A percentile compares a stretch with the other conserved stretches of the same genome.
Conservation (phyloP, 2,113 vertebrate species). For the Sapajus apella region DNA sequence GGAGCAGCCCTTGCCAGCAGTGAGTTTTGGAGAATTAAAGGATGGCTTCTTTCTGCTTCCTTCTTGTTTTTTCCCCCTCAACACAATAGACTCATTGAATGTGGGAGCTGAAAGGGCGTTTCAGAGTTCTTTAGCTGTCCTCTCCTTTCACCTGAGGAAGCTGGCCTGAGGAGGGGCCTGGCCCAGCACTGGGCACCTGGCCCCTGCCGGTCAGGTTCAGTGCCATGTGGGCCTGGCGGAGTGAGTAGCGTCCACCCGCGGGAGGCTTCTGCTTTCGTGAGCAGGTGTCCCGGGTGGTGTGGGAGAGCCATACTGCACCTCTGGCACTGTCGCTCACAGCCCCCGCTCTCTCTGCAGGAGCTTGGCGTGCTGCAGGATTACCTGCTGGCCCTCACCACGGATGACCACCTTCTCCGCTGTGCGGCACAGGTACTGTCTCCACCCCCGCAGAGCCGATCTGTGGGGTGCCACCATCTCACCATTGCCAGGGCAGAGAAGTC, state of each 20-base stretch:
- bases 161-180: not conserved
- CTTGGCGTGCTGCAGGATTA: conserved; percentile 95
- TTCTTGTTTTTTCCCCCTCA: not conserved
- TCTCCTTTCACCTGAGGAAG: not conserved
- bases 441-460: not conserved
- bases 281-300: not conserved
- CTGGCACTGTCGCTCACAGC: not conserved
- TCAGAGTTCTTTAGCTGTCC: not conserved
- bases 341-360: conserved; percentile 85
- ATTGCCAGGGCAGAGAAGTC: not conserved
- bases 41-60: not conserved
- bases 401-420: conserved; percentile 93
- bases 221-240: fast-evolving
- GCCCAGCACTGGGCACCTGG: not conserved
- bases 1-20: conserved; percentile 5
- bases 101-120: conserved; percentile 45
- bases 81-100: conserved; percentile 56
- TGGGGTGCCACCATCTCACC: fast-evolving
- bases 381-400: conserved; percentile 95
- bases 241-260: fast-evolving
- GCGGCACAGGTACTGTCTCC: conserved; percentile 89
- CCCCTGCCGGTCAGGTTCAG: not conserved
- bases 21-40: conserved; percentile 55
- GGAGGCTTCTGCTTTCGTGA: not conserved
- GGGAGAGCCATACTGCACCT: too few species aligned